phyloP scores from a whole-genome alignment of 2,888 invertebrate genomes.

The Pharmacophagus antenor region DNA sequence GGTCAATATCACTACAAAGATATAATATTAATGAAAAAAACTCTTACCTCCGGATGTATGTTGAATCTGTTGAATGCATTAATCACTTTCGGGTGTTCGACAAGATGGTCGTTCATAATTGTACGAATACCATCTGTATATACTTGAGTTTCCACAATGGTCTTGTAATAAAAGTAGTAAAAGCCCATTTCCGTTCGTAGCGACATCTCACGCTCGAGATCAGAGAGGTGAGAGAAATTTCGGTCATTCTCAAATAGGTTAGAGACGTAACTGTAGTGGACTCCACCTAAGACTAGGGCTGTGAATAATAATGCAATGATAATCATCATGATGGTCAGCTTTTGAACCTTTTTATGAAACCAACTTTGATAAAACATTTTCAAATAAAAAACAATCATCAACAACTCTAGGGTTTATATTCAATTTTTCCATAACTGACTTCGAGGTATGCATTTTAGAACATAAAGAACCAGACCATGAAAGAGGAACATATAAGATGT shows the following conservation, averaged over 20 bases:
- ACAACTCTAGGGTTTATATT: too few species aligned
- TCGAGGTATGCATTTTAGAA: too few species aligned
- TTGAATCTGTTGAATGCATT: slow-evolving; percentile 92
- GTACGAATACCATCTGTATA: slow-evolving; percentile 82
- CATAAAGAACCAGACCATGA: too few species aligned
- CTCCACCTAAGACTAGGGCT: slow-evolving; percentile 81
- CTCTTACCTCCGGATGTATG: slow-evolving; percentile 89
- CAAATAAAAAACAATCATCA: too few species aligned
- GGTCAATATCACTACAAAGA: too few species aligned
- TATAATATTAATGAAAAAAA: neutral
- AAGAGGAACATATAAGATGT: too few species aligned
- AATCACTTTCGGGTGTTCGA: slow-evolving; percentile 90
- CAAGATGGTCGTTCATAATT: slow-evolving; percentile 86
- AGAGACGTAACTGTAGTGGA: slow-evolving; percentile 85
- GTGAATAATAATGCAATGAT: slow-evolving; percentile 38
- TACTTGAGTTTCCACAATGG: slow-evolving; percentile 84
- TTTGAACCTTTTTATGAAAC: neutral
- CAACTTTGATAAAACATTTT: neutral
- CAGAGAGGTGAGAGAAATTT: slow-evolving; percentile 91
- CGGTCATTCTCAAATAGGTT: slow-evolving; percentile 90
- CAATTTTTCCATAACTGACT: too few species aligned
- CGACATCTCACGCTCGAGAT: slow-evolving; percentile 91
- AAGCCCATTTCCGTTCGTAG: slow-evolving; percentile 94
- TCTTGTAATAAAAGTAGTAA: slow-evolving; percentile 94
- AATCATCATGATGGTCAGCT: neutral